Conservation (phyloP, 2,797 vertebrate species). For the Glyptemys insculpta region DNA sequence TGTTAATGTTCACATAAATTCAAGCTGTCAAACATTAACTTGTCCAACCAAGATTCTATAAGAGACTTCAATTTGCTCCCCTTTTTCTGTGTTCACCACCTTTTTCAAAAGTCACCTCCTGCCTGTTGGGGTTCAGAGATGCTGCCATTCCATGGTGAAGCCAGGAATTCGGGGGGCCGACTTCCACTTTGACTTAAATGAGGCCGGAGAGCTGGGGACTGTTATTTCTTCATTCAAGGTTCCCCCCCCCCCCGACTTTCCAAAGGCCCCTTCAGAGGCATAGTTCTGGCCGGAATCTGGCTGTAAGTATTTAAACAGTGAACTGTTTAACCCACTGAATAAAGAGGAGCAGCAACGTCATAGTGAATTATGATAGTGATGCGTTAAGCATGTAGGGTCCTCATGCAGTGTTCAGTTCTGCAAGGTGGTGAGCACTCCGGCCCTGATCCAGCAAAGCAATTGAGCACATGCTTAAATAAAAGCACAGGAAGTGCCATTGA, state of each 20-base stretch:
- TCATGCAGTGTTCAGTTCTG: not conserved
- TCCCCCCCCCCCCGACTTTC: rapidly evolving
- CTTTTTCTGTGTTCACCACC: constrained; percentile 45
- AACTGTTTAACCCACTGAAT: not conserved
- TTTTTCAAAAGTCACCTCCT: constrained; percentile 20
- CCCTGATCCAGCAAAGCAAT: not conserved
- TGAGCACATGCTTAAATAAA: not conserved
- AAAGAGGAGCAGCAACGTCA: not conserved
- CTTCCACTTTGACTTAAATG: not conserved
- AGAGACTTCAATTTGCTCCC: constrained; percentile 23
- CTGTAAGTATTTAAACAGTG: not conserved
- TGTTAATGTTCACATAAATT: constrained; percentile 74
- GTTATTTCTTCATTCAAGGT: not conserved
- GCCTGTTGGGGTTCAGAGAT: constrained; percentile 4
- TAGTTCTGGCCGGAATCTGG: rapidly evolving
- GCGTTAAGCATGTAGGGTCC: rapidly evolving
- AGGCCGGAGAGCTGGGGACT: not conserved
- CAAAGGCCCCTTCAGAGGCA: not conserved
- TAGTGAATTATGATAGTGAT: not conserved
- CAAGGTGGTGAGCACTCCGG: not conserved
- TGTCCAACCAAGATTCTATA: constrained; percentile 62
- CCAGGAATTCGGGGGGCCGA: not conserved
- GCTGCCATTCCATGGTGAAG: not conserved
- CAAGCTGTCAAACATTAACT: constrained; percentile 68
- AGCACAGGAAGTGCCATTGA: rapidly evolving